Evolutionary conservation across 2,113 vertebrate species (phyloP), one percentile per base, ranked within the genome.

Genomic region (Erpornis zantholeuca): DNA sequence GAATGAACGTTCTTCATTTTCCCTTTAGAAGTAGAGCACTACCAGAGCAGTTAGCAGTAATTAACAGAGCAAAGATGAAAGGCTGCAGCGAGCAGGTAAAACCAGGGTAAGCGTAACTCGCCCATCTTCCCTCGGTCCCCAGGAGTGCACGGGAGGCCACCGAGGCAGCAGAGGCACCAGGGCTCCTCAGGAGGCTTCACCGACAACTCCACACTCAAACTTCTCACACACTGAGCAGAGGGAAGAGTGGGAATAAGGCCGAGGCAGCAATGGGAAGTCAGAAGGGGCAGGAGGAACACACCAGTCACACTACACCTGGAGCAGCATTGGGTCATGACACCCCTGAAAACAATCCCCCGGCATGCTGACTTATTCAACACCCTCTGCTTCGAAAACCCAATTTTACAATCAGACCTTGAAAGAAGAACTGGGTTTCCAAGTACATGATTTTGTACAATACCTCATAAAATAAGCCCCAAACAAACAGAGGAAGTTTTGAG

Each of bases 41-140:
- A 88, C 75, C 76, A 59, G 77, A 92, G 92, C 82, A 68, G 86
- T 78, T 24, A 73, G 82, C 88, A 59, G 94, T 97, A 95, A 95
- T 96, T 94, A 97, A 94, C 82, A 92, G 60, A 70, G 80, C 13
- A 12, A 6, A 88, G 86, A 93, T 64, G 91, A 95, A 92, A 95
- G 86, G 85, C 76, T 88, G 23, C 33, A 80, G 70, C 2, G 6
- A 50, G 92, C 86, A 91, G 92, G 68, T 92, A 81, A 70, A 77
- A 86, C 50, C 79, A 90, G 59, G 86, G 88, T 33, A 81, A 90
- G 14, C 6, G 4, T 60, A 75, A 75, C 82, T 85, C 6, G 0
- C 19, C 56, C 90, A 52, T 11, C 87, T 78, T 50, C 89, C 68
- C 72, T 72, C 2, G 0, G 20, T 50, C 45, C 92, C 88, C 8